Conservation (phyloP, 1,140 invertebrate genomes). For the Ylistrum balloti region DNA sequence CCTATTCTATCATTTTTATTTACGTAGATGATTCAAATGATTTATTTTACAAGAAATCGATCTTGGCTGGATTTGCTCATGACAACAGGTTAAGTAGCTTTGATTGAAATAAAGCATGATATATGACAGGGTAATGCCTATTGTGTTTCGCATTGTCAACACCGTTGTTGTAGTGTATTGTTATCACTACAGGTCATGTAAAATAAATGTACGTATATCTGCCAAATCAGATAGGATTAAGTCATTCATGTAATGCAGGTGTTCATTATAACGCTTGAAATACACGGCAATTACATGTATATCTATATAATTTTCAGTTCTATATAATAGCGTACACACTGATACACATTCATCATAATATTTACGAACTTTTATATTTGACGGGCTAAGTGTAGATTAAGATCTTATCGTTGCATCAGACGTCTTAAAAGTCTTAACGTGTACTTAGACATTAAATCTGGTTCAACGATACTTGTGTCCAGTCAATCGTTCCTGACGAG, state of each 20-base stretch:
- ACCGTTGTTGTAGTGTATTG: background rate
- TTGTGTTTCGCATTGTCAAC: background rate
- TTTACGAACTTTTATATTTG: background rate
- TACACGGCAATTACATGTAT: background rate
- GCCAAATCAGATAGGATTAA: background rate
- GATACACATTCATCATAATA: background rate
- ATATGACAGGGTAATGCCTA: background rate
- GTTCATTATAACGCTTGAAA: background rate
- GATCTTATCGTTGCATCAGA: background rate
- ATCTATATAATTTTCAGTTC: background rate
- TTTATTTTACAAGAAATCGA: background rate
- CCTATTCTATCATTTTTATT: too few relatives aligned
- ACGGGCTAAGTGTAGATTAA: background rate
- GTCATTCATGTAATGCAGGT: background rate
- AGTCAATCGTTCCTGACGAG: background rate
- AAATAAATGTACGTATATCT: background rate
- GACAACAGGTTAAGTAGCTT: background rate
- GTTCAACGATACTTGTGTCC: background rate
- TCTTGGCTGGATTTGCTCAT: background rate
- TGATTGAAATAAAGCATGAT: background rate
- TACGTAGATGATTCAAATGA: too few relatives aligned
- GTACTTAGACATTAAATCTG: background rate
- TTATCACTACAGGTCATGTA: background rate
- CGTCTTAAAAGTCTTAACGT: background rate
- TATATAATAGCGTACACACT: background rate